phyloP scores from a whole-genome alignment of 2,888 invertebrate species.

The Phaedon cochleariae region DNA sequence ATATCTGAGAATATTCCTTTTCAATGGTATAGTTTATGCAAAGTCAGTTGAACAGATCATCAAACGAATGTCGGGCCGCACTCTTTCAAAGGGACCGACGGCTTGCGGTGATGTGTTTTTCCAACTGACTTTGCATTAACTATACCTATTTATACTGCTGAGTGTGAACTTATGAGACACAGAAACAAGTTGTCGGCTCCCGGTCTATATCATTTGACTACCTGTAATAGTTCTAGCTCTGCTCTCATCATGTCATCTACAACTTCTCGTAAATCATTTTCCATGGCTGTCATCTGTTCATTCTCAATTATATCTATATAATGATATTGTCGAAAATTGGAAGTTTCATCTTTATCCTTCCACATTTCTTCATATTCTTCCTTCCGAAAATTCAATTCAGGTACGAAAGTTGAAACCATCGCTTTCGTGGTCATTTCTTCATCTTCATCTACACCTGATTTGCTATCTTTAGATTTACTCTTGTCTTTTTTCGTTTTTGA shows the following conservation, averaged over 20 bases:
- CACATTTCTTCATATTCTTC: constrained; percentile 85
- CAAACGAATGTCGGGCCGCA: too few species aligned
- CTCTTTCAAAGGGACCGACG: too few species aligned
- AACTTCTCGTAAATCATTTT: constrained; percentile 80
- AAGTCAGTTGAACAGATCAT: too few species aligned
- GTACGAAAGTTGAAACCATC: constrained; percentile 74
- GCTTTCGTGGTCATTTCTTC: constrained; percentile 75
- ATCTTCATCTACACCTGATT: constrained; percentile 66
- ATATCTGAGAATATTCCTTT: too few species aligned
- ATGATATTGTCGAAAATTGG: constrained; percentile 78
- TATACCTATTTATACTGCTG: too few species aligned
- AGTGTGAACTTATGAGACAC: too few species aligned
- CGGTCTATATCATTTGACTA: too few species aligned
- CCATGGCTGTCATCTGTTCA: constrained; percentile 84
- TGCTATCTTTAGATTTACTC: constrained; percentile 69
- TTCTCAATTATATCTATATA: constrained; percentile 85
- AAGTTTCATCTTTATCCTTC: constrained; percentile 80
- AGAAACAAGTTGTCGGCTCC: too few species aligned
- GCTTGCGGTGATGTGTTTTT: too few species aligned
- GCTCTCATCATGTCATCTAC: constrained; percentile 83
- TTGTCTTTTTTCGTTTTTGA: constrained; percentile 80
- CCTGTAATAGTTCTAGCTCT: constrained; percentile 74
- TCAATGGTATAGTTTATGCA: too few species aligned
- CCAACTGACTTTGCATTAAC: too few species aligned
- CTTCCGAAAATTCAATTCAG: constrained; percentile 75